phyloP scores from a whole-genome alignment of 2,797 vertebrate species.

The Limosa lapponica region DNA sequence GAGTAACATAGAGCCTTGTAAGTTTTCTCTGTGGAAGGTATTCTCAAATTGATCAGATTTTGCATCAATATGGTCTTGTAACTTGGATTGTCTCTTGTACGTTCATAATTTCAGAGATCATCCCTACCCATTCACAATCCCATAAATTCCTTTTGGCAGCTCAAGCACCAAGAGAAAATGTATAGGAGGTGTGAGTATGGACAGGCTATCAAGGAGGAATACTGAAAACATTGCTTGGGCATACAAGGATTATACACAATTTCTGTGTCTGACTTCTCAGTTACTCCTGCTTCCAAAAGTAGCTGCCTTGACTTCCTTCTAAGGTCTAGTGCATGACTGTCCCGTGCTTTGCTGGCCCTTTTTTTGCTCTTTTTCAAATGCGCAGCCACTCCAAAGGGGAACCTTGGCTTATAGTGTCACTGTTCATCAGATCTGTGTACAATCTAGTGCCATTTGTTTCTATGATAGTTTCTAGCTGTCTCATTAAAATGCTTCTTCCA shows the following conservation, averaged over 20 bases:
- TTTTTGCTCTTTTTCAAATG: not conserved
- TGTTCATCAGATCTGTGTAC: not conserved
- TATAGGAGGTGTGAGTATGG: not conserved
- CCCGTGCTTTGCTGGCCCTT: not conserved
- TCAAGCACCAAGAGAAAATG: not conserved
- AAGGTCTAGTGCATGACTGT: not conserved
- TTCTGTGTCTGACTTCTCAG: not conserved
- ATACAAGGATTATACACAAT: not conserved
- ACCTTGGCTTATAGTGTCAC: not conserved
- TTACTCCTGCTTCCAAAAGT: not conserved
- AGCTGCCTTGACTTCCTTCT: not conserved
- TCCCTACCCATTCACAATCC: not conserved
- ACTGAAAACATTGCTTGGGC: not conserved
- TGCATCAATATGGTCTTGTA: not conserved
- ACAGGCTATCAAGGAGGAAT: not conserved
- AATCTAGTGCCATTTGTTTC: not conserved
- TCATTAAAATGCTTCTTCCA: conserved; percentile 4
- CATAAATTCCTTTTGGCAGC: not conserved
- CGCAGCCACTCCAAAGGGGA: not conserved
- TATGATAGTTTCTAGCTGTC: not conserved
- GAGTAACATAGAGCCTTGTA: not conserved
- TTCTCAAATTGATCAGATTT: not conserved
- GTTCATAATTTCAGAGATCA: not conserved
- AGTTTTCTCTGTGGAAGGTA: not conserved
- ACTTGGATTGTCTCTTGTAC: not conserved